Base-by-base conservation (phyloP, 1,140 invertebrate species). In the Semibalanus balanoides region DNA sequence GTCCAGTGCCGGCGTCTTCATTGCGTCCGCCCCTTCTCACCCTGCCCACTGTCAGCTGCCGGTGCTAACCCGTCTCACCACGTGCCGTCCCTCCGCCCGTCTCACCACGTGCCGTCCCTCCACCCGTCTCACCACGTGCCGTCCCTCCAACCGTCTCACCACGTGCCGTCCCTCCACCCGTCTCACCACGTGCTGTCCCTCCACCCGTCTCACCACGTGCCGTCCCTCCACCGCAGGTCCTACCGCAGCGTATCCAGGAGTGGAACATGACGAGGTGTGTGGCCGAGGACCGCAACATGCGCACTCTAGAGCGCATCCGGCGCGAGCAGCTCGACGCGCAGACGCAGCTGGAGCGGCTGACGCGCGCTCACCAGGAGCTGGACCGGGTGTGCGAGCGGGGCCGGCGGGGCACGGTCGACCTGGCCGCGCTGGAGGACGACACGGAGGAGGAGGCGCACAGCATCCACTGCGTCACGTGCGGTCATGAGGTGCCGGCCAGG, bases 391-490 rank as follows among this genome's bases (percentile, higher is more conserved):
- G 92, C 35, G 89, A 93, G 76, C 82, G 95, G 3, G 93, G 94
- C 81, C 89, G 88, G 74, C 87, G 91, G 51, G 90, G 92, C 79
- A 84, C 86, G 75, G 83, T 84, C 81, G 86, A 88, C 0, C 86
- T 86, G 43, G 81, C 85, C 30, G 88, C 89, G 40, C 88, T 88
- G 80, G 89, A 91, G 69, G 84, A 83, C 82, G 88, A 92, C 75
- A 88, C 89, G 25, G 89, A 91, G 69, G 90, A 90, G 73, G 93
- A 96, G 81, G 91, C 79, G 75, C 85, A 86, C 79, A 80, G 74
- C n/a, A 77, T 84, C 87, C 96, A 96, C 82, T 99, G 96, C 84
- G 94, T 98, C 25, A 97, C 96, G 0, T 99, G 96, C 85, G 96
- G 96, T 0, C 93, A 94, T 83, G 95, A 97, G 84, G 91, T 98